Evolutionary conservation across 2,797 vertebrate species (phyloP).

Genomic region (Semotilus atromaculatus): DNA sequence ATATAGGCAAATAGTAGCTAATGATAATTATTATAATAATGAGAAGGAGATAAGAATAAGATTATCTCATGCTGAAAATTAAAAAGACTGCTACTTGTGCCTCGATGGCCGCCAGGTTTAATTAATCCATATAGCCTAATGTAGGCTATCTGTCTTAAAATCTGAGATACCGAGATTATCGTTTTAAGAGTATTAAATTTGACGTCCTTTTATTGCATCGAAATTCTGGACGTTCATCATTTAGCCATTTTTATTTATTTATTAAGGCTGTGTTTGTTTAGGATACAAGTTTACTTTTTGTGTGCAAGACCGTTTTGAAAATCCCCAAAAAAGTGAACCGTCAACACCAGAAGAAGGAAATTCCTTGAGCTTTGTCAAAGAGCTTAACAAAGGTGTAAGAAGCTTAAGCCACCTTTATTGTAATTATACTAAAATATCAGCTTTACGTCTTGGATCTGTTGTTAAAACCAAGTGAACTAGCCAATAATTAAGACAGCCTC

Average conservation of each 20-base stretch:
- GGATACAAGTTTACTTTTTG: neutral
- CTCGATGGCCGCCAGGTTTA: neutral
- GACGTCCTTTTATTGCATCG: neutral
- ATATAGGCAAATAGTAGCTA: neutral
- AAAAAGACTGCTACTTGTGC: neutral
- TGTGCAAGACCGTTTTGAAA: neutral
- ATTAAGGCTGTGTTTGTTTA: neutral
- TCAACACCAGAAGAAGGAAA: slow-evolving; percentile 62
- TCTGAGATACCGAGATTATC: slow-evolving; percentile 15
- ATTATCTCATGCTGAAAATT: neutral
- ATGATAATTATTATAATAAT: neutral
- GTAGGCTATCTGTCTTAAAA: neutral
- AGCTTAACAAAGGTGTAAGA: slow-evolving; percentile 66
- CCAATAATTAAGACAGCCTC: slow-evolving; percentile 33
- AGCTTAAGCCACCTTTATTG: slow-evolving; percentile 63
- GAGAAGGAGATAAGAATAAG: neutral
- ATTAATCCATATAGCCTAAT: neutral
- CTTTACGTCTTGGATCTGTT: slow-evolving; percentile 52
- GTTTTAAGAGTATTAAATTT: slow-evolving; percentile 12
- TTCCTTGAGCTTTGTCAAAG: slow-evolving; percentile 53
- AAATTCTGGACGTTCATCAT: neutral
- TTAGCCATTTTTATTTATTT: neutral
- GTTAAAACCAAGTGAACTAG: slow-evolving; percentile 25
- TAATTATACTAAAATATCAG: slow-evolving; percentile 62
- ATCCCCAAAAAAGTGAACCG: slow-evolving; percentile 39